These are phyloP conservation scores for Argyrosomus japonicus DNA, from an alignment of 2,113 vertebrate genomes.

Conservation along the genomic window DNA sequence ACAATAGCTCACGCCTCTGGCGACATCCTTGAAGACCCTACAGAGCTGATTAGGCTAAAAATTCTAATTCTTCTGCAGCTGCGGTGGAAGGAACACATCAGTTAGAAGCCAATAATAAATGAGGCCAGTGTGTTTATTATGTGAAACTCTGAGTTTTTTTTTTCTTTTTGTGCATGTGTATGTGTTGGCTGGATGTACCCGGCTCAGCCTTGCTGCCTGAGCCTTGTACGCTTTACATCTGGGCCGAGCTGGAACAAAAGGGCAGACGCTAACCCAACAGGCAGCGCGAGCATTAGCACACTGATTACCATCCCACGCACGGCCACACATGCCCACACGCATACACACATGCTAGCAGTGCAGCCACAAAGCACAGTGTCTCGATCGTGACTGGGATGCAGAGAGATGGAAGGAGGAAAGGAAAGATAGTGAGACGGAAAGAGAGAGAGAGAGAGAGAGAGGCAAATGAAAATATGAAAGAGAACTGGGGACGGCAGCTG, in stretches of 20 bases:
- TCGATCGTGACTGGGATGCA: constrained; percentile 41
- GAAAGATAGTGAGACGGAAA: not conserved
- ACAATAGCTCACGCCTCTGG: not conserved
- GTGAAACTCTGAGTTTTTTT: constrained; percentile 10
- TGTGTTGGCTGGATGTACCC: constrained; percentile 31
- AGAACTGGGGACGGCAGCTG: constrained; percentile 59
- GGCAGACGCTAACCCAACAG: constrained; percentile 50
- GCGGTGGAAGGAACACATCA: not conserved
- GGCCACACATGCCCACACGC: constrained; percentile 14
- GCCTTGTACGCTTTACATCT: constrained; percentile 46
- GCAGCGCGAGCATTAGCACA: constrained; percentile 30
- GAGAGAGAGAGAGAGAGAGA: constrained; percentile 8
- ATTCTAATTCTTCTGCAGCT: constrained; percentile 23
- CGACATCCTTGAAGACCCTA: not conserved
- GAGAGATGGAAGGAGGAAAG: constrained; percentile 31
- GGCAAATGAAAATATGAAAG: constrained; percentile 22
- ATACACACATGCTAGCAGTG: constrained; percentile 2
- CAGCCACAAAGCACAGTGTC: constrained; percentile 21
- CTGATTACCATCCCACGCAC: constrained; percentile 28
- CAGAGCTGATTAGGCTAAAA: constrained; percentile 22
- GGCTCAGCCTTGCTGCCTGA: constrained; percentile 21
- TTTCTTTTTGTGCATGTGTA: not conserved
- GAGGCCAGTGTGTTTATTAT: constrained; percentile 48
- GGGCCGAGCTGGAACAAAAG: constrained; percentile 58
- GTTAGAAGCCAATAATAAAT: constrained; percentile 24